Conservation (phyloP, 2,797 vertebrate genomes). For the Argyrosomus regius region DNA sequence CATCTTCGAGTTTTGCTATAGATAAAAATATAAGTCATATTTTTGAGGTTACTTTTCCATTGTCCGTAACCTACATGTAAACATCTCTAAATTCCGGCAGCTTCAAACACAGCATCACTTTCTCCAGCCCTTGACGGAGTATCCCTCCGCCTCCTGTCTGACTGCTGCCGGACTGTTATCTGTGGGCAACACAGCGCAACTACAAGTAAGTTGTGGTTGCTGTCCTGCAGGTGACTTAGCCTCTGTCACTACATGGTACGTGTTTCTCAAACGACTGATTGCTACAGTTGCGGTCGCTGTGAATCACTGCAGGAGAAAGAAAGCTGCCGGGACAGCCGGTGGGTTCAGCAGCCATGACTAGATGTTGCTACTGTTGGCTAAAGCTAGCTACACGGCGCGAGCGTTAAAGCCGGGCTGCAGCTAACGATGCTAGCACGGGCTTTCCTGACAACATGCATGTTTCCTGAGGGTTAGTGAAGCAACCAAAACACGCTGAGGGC, state of each 20-base stretch:
- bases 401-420: neutral
- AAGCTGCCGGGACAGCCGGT: neutral
- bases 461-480: neutral
- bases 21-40: neutral
- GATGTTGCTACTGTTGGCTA: neutral
- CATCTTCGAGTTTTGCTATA: neutral
- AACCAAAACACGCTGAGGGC: neutral
- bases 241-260: neutral
- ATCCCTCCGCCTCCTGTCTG: neutral
- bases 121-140: neutral
- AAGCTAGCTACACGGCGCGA: neutral
- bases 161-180: too few species aligned
- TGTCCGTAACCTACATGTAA: rapidly evolving
- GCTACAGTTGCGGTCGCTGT: neutral
- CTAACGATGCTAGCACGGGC: neutral
- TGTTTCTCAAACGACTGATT: neutral
- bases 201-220: slow-evolving; percentile 48
- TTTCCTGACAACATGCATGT: neutral
- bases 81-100: neutral
- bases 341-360: neutral
- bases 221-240: neutral
- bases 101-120: neutral
- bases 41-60: neutral
- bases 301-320: rapidly evolving
- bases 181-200: neutral